Percentiles rank a stretch among this genome's conserved stretches.
These are phyloP conservation scores for Dryobota labecula DNA, from an alignment of 2,888 invertebrate genomes.

Conservation along the genomic window DNA sequence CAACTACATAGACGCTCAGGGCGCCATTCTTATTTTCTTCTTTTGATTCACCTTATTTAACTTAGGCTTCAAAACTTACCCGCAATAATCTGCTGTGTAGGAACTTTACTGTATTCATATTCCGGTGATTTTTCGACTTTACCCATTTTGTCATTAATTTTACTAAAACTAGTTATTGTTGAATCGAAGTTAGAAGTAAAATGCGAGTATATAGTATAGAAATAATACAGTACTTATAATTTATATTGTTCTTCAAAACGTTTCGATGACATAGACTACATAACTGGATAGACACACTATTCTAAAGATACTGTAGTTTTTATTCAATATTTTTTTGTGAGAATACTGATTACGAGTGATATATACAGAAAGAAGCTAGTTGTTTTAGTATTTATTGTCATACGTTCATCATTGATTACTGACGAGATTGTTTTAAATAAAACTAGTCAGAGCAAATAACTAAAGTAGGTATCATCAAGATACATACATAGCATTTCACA, in stretches of 20 bases:
- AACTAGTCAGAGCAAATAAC: background rate
- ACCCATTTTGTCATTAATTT: conserved; percentile 28
- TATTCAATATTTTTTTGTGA: background rate
- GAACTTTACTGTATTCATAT: conserved; percentile 52
- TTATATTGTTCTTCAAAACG: background rate
- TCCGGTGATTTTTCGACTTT: conserved; percentile 26
- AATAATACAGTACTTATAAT: background rate
- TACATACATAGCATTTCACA: background rate
- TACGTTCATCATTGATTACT: background rate
- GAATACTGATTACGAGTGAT: background rate
- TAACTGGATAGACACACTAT: conserved; percentile 15
- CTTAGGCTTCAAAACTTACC: conserved; percentile 40
- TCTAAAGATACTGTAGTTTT: background rate
- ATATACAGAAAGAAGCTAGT: background rate
- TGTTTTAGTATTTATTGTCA: background rate
- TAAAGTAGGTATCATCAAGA: background rate
- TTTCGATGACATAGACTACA: conserved; percentile 25
- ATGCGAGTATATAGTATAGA: conserved; percentile 11
- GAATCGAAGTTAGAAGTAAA: conserved; percentile 7
- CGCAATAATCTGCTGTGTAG: conserved; percentile 23
- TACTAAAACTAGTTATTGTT: conserved; percentile 11
- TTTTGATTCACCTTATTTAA: background rate
- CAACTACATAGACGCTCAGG: background rate
- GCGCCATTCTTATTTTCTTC: background rate
- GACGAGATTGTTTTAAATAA: too few relatives aligned